Percentiles rank a stretch among this genome's conserved stretches.
phyloP scores from a whole-genome alignment of 37 sponge, comb jelly and placozoan genomes.

The Theonella swinhoei region DNA sequence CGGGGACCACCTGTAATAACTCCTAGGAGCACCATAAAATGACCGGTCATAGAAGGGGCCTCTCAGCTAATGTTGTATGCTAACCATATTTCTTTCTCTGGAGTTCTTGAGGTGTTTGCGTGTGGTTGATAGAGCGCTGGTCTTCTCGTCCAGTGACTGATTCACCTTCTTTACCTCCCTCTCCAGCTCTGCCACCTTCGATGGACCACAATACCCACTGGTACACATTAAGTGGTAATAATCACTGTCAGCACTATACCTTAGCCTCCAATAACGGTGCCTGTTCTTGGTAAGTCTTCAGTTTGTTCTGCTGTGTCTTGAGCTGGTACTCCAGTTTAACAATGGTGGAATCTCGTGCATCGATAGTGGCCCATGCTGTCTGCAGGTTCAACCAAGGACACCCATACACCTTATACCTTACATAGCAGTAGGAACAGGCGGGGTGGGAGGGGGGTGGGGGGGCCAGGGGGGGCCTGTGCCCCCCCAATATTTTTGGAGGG shows the following conservation, averaged over 20 bases:
- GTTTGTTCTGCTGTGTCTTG: constrained; percentile 6
- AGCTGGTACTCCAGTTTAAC: constrained; percentile 41
- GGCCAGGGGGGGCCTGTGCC: no score
- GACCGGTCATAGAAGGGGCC: no score
- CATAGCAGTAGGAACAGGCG: no score
- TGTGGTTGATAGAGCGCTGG: constrained; percentile 45
- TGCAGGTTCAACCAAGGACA: no score
- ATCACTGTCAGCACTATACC: not conserved
- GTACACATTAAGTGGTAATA: not conserved
- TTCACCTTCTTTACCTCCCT: constrained; percentile 41
- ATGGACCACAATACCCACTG: not conserved
- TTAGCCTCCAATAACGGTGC: constrained; percentile 48
- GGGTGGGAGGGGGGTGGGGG: no score
- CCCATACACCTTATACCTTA: no score
- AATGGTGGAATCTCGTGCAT: constrained; percentile 62
- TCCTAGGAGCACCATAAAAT: no score
- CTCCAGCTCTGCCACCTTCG: constrained; percentile 14
- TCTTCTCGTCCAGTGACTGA: constrained; percentile 78
- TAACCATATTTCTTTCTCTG: constrained; percentile 73
- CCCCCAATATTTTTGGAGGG: no score
- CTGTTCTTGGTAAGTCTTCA: constrained; percentile 53
- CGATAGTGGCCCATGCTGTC: constrained; percentile 65
- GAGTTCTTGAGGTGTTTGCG: constrained; percentile 78
- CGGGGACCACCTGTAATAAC: no score
- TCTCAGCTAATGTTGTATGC: no score